A percentile compares a stretch with the other conserved stretches of the same genome.
Evolutionary conservation across 2,113 vertebrate species (phyloP).

Genomic region (Rhabdomys dilectus): DNA sequence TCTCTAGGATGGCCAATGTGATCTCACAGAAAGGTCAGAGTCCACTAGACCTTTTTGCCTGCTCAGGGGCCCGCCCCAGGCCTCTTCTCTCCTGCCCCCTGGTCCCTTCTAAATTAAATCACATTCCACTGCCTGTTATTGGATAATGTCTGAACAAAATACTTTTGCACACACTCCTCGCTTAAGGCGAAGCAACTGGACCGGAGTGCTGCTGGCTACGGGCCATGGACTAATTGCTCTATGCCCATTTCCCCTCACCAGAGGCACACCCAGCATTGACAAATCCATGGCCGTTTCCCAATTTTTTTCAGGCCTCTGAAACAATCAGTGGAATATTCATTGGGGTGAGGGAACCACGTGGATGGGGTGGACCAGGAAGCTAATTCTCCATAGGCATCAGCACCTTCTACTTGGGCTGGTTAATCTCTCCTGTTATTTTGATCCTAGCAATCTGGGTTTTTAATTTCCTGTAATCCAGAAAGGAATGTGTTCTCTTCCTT

Average conservation of each 20-base stretch:
- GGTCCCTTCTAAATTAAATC: constrained; percentile 68
- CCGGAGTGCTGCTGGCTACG: constrained; percentile 27
- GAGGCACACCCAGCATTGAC: constrained; percentile 63
- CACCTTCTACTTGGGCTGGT: constrained; percentile 76
- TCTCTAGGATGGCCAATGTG: constrained; percentile 3
- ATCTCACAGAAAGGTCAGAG: constrained; percentile 58
- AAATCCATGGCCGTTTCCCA: constrained; percentile 60
- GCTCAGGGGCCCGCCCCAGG: neutral
- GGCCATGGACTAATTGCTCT: constrained; percentile 61
- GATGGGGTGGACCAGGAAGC: neutral
- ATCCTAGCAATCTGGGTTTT: constrained; percentile 82
- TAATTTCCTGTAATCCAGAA: constrained; percentile 85
- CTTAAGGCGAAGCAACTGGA: constrained; percentile 64
- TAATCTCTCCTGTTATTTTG: constrained; percentile 84
- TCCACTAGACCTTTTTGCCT: neutral
- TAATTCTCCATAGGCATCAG: constrained; percentile 71
- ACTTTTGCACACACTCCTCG: neutral
- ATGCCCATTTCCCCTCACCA: constrained; percentile 10
- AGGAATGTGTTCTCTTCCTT: constrained; percentile 76
- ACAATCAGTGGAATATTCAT: constrained; percentile 68
- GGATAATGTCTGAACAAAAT: constrained; percentile 55
- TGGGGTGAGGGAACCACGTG: rapidly evolving
- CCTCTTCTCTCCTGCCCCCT: neutral
- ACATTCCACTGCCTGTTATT: constrained; percentile 72
- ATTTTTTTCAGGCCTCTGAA: constrained; percentile 67